These are phyloP conservation scores for Heliopora coerulea DNA, from an alignment of 92 coral and sea anemone genomes.

Conservation along the genomic window DNA sequence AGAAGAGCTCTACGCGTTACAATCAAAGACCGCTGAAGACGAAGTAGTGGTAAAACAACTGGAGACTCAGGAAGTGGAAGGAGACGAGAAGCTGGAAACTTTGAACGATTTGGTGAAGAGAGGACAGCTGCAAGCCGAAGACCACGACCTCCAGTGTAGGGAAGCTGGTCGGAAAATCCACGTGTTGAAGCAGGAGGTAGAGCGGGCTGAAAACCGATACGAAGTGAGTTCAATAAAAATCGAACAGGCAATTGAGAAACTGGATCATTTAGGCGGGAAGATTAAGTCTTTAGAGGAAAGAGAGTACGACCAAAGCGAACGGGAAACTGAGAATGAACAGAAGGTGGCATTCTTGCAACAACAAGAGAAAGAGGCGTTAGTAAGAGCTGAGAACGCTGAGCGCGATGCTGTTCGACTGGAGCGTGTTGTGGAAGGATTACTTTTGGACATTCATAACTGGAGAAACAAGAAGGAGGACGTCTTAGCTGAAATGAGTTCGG, in stretches of 20 bases:
- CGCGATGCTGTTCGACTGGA: conserved; percentile 17
- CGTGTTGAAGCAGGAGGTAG: background rate
- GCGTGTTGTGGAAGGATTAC: conserved; percentile 1
- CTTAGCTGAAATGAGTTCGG: background rate
- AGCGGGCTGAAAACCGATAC: background rate
- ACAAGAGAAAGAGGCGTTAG: conserved; percentile 9
- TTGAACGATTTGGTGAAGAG: conserved; percentile 1
- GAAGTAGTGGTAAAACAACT: conserved; percentile 18
- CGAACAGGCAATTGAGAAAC: background rate
- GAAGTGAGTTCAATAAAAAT: background rate
- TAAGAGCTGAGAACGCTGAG: conserved; percentile 12
- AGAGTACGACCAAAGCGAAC: conserved; percentile 17
- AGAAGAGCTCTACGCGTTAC: background rate
- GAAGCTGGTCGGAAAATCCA: conserved; percentile 24
- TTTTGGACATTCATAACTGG: conserved; percentile 7
- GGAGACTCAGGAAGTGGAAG: conserved; percentile 35
- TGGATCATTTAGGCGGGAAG: background rate
- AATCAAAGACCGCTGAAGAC: conserved; percentile 17
- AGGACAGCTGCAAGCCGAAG: conserved; percentile 16
- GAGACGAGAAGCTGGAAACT: conserved; percentile 22
- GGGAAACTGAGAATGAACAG: conserved; percentile 22
- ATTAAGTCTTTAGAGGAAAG: conserved; percentile 16
- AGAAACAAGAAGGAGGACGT: conserved; percentile 4
- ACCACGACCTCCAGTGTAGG: conserved; percentile 10
- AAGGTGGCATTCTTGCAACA: conserved; percentile 3